phyloP scores from a whole-genome alignment of 2,113 vertebrate genomes.

The Corythoichthys haematopterus region DNA sequence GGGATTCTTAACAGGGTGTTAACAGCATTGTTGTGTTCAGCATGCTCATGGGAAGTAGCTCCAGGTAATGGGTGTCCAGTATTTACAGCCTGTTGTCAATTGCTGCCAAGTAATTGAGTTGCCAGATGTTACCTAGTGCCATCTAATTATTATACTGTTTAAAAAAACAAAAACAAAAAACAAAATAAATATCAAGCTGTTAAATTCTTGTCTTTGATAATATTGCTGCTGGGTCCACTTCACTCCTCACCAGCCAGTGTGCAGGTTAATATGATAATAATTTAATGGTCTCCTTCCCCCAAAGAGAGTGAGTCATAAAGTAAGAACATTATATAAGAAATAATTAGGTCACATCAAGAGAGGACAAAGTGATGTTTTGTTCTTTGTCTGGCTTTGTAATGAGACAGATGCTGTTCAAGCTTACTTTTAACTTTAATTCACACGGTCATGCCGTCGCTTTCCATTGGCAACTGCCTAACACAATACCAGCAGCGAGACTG shows the following conservation, averaged over 20 bases:
- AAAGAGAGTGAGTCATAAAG: constrained; percentile 9
- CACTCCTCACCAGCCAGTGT: not conserved
- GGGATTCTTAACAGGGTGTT: constrained; percentile 1
- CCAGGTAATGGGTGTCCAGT: constrained; percentile 25
- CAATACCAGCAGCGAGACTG: not conserved
- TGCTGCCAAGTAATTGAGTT: constrained; percentile 49
- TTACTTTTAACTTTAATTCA: not conserved
- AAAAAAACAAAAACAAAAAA: not conserved
- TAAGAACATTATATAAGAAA: constrained; percentile 7
- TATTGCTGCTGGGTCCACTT: not conserved
- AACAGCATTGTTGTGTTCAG: constrained; percentile 6
- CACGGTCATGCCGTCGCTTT: not conserved
- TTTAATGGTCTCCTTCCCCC: not conserved
- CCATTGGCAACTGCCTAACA: not conserved
- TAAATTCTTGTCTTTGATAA: constrained; percentile 6
- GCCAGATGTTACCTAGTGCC: constrained; percentile 49
- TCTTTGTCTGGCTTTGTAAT: not conserved
- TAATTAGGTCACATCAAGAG: constrained; percentile 4
- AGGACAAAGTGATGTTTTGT: constrained; percentile 6
- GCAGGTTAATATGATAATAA: constrained; percentile 4
- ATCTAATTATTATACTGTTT: constrained; percentile 22
- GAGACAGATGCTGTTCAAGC: not conserved
- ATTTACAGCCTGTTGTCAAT: constrained; percentile 47
- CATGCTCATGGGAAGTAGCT: constrained; percentile 20
- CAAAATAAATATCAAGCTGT: not conserved